Base-by-base conservation (phyloP, 2,888 invertebrate genomes). In the Lasioglossum figueresi region DNA sequence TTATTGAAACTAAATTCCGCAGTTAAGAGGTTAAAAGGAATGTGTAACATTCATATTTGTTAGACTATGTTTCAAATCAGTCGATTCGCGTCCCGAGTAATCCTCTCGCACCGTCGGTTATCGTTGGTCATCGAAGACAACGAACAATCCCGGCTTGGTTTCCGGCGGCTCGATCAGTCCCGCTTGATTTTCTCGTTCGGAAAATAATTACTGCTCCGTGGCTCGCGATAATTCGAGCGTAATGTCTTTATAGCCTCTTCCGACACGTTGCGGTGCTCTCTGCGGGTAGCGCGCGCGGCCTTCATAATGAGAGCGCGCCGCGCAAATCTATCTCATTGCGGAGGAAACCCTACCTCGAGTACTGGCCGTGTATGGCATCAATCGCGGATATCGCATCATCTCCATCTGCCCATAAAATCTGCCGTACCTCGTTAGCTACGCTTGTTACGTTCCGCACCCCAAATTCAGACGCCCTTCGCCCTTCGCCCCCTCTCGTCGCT, bases 341-440 rank as follows among this genome's bases (percentile, higher is more conserved):
- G 83, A 86, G 84, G 86, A 87, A 72, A 83, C 80, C 88, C 84
- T 74, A 82, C 83, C 89, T 74, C 84, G 86, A 82, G 82, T 73
- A 75, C 76, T 66, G 74, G 70, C 71, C 66, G 85, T 83, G 81
- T 87, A 87, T 77, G 89, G 91, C 93, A 94, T 93, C 93, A 94
- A 93, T 93, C 94, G 93, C 91, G 92, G 90, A 93, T 93, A 93
- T 93, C 93, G 93, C 91, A 94, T 93, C 93, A 94, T 93, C 93
- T 93, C 93, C 94, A 93, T 94, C 94, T 93, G 94, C 89, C 93
- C 94, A 92, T 94, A 93, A 94, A 94, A 94, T 94, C 94, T 93
- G 92, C 92, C 87, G 92, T 89, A 93, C 92, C 94, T 94, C 94
- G 94, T 94, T 94, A 94, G 93, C 93, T 83, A 92, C 92, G 93